These are phyloP conservation scores for Drosophila kurseongensis DNA, from an alignment of 1,140 invertebrate species.

Conservation along the genomic window DNA sequence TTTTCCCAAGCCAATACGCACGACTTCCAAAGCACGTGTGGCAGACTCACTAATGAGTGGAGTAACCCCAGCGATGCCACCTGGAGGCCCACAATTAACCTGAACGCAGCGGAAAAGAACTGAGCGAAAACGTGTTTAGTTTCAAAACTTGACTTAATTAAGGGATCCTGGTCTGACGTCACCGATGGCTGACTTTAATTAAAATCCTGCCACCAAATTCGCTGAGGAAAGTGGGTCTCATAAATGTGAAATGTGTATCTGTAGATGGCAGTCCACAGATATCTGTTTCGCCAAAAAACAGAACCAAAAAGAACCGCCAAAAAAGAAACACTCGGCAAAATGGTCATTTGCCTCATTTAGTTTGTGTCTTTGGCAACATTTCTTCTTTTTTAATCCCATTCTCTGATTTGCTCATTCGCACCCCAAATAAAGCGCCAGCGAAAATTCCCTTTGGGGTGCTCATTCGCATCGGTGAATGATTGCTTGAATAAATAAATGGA, in stretches of 20 bases:
- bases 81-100: constrained; percentile 12
- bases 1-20: constrained; percentile 35
- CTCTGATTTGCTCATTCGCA: constrained; percentile 14
- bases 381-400: neutral
- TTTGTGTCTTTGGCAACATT: constrained; percentile 8
- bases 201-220: constrained; percentile 31
- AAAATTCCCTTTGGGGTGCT: constrained; percentile 21
- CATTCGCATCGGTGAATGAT: constrained; percentile 35
- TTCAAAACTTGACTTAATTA: constrained; percentile 41
- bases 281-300: constrained; percentile 34
- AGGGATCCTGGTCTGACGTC: constrained; percentile 50
- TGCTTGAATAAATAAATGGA: constrained; percentile 56
- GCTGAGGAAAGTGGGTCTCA: neutral
- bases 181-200: constrained; percentile 67
- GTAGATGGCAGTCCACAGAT: constrained; percentile 47
- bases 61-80: constrained; percentile 19
- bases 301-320: constrained; percentile 14
- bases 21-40: constrained; percentile 31
- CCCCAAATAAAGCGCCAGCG: constrained; percentile 6
- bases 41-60: constrained; percentile 34
- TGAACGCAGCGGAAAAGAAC: neutral
- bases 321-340: constrained; percentile 6
- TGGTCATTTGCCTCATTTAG: constrained; percentile 54
- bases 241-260: constrained; percentile 42
- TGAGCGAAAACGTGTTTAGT: constrained; percentile 15